Percentiles rank a stretch among this genome's conserved stretches.
These are phyloP conservation scores for Caenorhabditis wallacei DNA, from an alignment of 2,888 invertebrate species.

Conservation along the genomic window DNA sequence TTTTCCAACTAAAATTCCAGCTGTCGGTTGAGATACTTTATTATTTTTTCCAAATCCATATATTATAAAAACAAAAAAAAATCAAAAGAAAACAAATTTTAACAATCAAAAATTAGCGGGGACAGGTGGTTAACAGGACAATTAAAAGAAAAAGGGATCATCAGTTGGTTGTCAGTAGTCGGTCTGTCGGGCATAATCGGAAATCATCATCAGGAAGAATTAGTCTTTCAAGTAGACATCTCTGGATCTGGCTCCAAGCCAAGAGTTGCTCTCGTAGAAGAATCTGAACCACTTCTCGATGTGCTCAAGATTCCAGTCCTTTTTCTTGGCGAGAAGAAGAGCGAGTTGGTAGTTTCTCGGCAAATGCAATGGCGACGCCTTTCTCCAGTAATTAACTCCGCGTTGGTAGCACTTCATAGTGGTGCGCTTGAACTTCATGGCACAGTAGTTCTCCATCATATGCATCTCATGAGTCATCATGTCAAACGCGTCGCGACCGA, in stretches of 20 bases:
- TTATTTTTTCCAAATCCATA: too few species aligned
- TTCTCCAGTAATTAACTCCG: slow-evolving; percentile 8
- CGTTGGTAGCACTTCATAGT: background rate
- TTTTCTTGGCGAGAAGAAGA: slow-evolving; percentile 1
- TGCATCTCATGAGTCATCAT: background rate
- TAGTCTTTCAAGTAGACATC: slow-evolving; percentile 3
- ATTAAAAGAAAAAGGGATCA: too few species aligned
- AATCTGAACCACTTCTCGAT: slow-evolving; percentile 24
- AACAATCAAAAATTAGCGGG: too few species aligned
- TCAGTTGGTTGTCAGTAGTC: too few species aligned
- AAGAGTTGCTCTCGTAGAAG: background rate
- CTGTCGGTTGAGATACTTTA: too few species aligned
- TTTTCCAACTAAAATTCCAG: too few species aligned
- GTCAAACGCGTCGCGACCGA: background rate
- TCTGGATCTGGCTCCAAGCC: background rate
- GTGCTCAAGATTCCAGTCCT: background rate
- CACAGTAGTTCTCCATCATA: background rate
- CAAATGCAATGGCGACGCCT: background rate
- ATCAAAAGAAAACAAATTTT: too few species aligned
- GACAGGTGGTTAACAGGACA: too few species aligned
- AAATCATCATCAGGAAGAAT: background rate
- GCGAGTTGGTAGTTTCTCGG: slow-evolving; percentile 31
- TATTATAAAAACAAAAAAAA: too few species aligned
- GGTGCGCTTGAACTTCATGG: background rate
- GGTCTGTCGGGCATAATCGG: too few species aligned